Percentiles rank a stretch among this genome's conserved stretches.
Conservation (phyloP, 2,888 invertebrate genomes). For the Dascillus cervinus region DNA sequence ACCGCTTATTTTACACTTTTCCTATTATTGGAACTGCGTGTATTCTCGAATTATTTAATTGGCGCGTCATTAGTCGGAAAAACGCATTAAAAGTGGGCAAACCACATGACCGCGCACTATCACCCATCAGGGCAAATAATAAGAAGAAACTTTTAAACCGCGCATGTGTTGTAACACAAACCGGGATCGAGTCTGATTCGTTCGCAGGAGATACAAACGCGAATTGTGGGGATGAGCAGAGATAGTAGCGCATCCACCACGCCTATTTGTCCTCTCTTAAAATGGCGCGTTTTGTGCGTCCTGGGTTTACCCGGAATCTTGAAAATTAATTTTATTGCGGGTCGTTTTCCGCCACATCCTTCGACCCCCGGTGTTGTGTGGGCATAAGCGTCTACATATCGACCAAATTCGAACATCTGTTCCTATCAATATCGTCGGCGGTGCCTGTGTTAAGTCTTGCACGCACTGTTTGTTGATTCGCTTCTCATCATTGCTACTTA, state of each 20-base stretch:
- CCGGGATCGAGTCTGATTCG: conserved; percentile 16
- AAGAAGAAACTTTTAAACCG: too few relatives aligned
- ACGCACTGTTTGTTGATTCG: conserved; percentile 11
- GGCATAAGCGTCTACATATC: too few relatives aligned
- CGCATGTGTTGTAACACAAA: conserved; percentile 11
- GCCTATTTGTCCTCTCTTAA: conserved; percentile 16
- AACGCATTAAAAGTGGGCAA: neutral
- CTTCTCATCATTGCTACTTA: conserved; percentile 11
- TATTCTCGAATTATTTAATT: too few relatives aligned
- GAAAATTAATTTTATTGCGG: too few relatives aligned
- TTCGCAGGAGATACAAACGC: conserved; percentile 16
- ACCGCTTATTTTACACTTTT: conserved; percentile 4
- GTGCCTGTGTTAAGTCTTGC: conserved; percentile 3
- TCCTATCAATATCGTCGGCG: conserved; percentile 1
- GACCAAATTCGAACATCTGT: conserved; percentile 14
- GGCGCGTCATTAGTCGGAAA: too few relatives aligned
- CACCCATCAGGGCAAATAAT: conserved; percentile 1
- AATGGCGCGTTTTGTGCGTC: conserved; percentile 16
- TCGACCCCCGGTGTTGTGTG: too few relatives aligned
- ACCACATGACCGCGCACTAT: neutral
- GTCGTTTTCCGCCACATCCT: too few relatives aligned
- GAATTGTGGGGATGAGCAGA: conserved; percentile 23
- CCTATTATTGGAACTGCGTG: neutral
- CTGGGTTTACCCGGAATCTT: too few relatives aligned
- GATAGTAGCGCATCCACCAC: conserved; percentile 23